These are phyloP conservation scores for Eupithecia tripunctaria DNA, from an alignment of 2,888 invertebrate genomes.

Conservation along the genomic window DNA sequence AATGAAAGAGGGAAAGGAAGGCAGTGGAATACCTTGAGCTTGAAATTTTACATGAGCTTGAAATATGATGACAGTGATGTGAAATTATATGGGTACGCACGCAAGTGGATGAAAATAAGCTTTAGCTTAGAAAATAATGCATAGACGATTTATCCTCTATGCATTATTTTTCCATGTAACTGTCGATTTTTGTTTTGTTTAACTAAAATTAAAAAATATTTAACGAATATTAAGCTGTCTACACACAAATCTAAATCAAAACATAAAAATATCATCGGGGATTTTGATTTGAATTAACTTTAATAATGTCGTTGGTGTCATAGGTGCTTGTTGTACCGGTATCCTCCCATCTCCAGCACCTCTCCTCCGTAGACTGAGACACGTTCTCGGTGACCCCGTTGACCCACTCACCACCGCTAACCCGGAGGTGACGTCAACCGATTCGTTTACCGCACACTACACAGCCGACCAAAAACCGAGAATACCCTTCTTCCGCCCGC, in stretches of 20 bases:
- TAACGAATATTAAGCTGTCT: background rate
- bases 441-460: too few species aligned
- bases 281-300: conserved; percentile 16
- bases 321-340: conserved; percentile 45
- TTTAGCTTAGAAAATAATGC: too few species aligned
- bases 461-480: too few species aligned
- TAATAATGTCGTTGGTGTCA: conserved; percentile 21
- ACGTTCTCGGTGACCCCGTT: too few species aligned
- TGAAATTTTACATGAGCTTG: too few species aligned
- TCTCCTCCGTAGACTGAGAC: too few species aligned
- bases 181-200: background rate
- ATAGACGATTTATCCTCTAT: too few species aligned
- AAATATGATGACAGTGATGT: background rate
- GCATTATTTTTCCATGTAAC: background rate
- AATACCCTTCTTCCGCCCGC: too few species aligned
- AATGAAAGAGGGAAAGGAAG: background rate
- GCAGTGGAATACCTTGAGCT: background rate
- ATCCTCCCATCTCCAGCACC: conserved; percentile 37
- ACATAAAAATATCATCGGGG: background rate
- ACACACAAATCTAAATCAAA: background rate
- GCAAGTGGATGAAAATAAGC: background rate
- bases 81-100: background rate
- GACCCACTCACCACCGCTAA: too few species aligned
- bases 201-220: background rate
- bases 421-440: too few species aligned